These are phyloP conservation scores for Strongylocentrotus purpuratus DNA, from an alignment of 35 echinoderm and acorn worm species.

Conservation along the genomic window DNA sequence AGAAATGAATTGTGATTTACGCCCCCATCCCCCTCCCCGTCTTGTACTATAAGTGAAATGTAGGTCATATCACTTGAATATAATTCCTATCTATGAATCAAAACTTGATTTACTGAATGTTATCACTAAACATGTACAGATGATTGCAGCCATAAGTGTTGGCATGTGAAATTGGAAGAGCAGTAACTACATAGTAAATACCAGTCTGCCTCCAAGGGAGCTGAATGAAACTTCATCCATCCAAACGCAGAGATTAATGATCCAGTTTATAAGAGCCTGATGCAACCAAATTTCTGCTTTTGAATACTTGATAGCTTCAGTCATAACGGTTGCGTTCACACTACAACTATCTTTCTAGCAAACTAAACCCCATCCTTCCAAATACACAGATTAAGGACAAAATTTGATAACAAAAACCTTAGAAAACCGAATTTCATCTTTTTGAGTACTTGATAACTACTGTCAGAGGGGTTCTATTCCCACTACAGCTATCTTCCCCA, in stretches of 20 bases:
- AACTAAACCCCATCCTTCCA: background rate
- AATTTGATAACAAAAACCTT: background rate
- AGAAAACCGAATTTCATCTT: too few relatives aligned
- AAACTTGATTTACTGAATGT: conserved; percentile 3
- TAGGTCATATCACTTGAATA: conserved; percentile 1
- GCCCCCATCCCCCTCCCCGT: too few relatives aligned
- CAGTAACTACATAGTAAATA: background rate
- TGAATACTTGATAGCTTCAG: background rate
- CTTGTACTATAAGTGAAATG: background rate
- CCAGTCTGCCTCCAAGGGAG: background rate
- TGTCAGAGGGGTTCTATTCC: too few relatives aligned
- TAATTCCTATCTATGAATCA: background rate
- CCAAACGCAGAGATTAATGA: background rate
- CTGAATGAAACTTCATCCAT: conserved; percentile 17
- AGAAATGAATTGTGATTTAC: background rate
- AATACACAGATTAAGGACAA: background rate
- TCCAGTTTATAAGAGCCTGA: background rate
- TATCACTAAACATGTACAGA: background rate
- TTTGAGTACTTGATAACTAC: background rate
- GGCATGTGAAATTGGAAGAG: background rate
- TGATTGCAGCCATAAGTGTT: background rate
- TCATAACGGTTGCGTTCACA: background rate
- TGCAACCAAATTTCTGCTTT: background rate
- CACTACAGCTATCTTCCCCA: too few relatives aligned
- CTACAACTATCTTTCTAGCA: background rate